Percentiles rank a stretch among this genome's conserved stretches.
These are phyloP conservation scores for Neoniphon sammara DNA, from an alignment of 2,797 vertebrate species.

Conservation along the genomic window DNA sequence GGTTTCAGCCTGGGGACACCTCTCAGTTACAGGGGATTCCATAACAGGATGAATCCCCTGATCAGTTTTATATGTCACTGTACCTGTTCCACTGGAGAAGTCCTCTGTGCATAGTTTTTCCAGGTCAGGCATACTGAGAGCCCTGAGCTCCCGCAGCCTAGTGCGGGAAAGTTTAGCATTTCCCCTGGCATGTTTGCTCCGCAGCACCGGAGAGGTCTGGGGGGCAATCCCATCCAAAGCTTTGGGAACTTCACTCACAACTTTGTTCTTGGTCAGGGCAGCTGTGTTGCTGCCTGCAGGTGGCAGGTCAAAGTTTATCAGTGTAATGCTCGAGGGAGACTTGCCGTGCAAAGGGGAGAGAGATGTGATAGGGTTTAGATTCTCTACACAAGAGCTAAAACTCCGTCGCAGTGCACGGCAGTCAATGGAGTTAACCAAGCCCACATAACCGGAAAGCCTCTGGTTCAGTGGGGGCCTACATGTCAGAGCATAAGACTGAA, in stretches of 20 bases:
- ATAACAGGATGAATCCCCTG: slow-evolving; percentile 74
- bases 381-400: slow-evolving; percentile 86
- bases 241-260: slow-evolving; percentile 19
- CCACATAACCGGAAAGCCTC: slow-evolving; percentile 84
- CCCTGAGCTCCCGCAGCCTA: slow-evolving; percentile 88
- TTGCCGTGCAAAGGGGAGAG: slow-evolving; percentile 67
- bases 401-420: slow-evolving; percentile 79
- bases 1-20: slow-evolving; percentile 16
- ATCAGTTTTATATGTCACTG: slow-evolving; percentile 79
- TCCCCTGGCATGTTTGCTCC: slow-evolving; percentile 75
- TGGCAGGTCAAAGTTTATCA: slow-evolving; percentile 58
- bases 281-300: slow-evolving; percentile 38
- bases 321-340: slow-evolving; percentile 57
- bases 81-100: slow-evolving; percentile 62
- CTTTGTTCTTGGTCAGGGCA: slow-evolving; percentile 2
- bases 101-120: slow-evolving; percentile 89
- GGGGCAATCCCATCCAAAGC: slow-evolving; percentile 15
- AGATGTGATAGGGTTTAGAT: slow-evolving; percentile 64
- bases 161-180: slow-evolving; percentile 78
- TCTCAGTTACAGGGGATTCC: slow-evolving; percentile 6
- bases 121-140: slow-evolving; percentile 93
- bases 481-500: slow-evolving; percentile 77
- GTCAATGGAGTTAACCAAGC: slow-evolving; percentile 66
- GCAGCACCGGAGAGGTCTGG: slow-evolving; percentile 72
- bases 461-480: slow-evolving; percentile 84